Conservation (phyloP, 1,140 invertebrate species). For the Lithobius niger region DNA sequence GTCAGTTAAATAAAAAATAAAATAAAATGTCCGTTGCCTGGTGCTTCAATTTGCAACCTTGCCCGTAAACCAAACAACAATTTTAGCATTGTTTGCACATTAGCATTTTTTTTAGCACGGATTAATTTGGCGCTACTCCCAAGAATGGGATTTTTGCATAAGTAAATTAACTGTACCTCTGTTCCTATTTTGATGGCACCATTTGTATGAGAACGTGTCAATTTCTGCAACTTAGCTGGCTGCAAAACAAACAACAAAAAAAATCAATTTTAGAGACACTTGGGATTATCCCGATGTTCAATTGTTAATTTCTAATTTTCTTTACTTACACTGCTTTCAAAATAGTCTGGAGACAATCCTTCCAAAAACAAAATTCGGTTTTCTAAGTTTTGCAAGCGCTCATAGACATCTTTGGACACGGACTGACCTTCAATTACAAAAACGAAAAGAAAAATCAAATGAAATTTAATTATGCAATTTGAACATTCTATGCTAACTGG, state of each 20-base stretch:
- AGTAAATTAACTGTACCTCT: too few species aligned
- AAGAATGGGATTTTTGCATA: too few species aligned
- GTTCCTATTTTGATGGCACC: too few species aligned
- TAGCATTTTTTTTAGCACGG: too few species aligned
- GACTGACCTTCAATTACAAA: background rate
- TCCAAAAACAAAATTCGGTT: conserved; percentile 24
- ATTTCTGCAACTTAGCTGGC: background rate
- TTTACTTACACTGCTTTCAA: conserved; percentile 7
- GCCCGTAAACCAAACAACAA: too few species aligned
- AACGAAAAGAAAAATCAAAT: background rate
- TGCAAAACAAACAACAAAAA: background rate
- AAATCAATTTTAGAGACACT: background rate
- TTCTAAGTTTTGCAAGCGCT: conserved; percentile 21
- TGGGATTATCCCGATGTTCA: background rate
- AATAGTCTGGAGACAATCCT: conserved; percentile 25
- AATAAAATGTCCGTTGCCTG: too few species aligned
- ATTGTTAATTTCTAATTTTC: background rate
- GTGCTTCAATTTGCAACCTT: too few species aligned
- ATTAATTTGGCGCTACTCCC: too few species aligned
- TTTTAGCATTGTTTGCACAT: too few species aligned
- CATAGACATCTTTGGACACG: conserved; percentile 14
- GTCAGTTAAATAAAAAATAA: too few species aligned
- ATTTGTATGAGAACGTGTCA: background rate
- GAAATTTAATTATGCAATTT: too few species aligned
- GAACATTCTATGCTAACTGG: too few species aligned